Conservation (phyloP, 2,888 invertebrate genomes). For the Dromius quadrimaculatus region DNA sequence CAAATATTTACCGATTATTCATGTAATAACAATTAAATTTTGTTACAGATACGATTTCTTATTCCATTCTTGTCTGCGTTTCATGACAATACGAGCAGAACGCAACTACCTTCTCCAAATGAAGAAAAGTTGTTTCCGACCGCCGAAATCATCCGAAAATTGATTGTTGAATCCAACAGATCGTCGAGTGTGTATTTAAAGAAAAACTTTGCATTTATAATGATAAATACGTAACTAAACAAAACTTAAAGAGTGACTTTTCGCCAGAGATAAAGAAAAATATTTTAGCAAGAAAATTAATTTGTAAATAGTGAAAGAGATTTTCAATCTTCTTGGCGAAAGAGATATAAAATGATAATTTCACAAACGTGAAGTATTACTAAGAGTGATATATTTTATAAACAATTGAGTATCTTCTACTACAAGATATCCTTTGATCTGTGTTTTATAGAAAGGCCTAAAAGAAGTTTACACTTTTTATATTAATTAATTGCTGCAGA, state of each 20-base stretch:
- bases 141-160: too few relatives aligned
- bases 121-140: too few relatives aligned
- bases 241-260: background rate
- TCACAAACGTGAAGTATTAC: constrained; percentile 44
- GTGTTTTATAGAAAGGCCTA: constrained; percentile 6
- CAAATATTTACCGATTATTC: too few relatives aligned
- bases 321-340: too few relatives aligned
- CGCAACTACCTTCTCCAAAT: too few relatives aligned
- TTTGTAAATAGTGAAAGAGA: background rate
- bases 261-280: background rate
- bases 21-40: too few relatives aligned
- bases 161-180: background rate
- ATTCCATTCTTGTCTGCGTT: background rate
- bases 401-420: background rate
- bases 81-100: background rate
- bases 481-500: too few relatives aligned
- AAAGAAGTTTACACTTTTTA: background rate
- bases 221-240: constrained; percentile 6
- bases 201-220: background rate
- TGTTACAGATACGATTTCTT: background rate
- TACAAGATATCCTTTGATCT: background rate
- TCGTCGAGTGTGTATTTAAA: background rate
- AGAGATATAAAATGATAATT: too few relatives aligned
- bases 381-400: constrained; percentile 39
- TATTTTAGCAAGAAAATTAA: background rate